These are phyloP conservation scores for Zosterops hypoxanthus DNA, from an alignment of 2,113 vertebrate species.

Conservation along the genomic window DNA sequence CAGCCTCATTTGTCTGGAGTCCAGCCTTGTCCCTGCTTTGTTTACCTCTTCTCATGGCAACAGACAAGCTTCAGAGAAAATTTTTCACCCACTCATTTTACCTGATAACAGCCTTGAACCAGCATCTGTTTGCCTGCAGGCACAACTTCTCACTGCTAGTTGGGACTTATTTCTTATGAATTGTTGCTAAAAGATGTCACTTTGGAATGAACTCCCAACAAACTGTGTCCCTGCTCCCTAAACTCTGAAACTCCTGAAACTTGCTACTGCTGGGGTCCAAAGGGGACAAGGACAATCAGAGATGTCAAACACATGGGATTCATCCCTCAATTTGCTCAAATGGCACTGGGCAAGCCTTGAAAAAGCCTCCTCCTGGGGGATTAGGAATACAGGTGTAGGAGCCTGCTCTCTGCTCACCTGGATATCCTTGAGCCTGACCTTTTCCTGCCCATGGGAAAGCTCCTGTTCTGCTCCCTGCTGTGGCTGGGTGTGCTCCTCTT, in stretches of 20 bases:
- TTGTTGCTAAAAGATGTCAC: slow-evolving; percentile 56
- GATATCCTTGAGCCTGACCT: neutral
- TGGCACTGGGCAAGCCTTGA: neutral
- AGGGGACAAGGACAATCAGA: neutral
- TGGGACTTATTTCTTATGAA: slow-evolving; percentile 53
- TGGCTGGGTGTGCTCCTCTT: neutral
- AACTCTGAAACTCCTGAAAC: neutral
- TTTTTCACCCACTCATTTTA: slow-evolving; percentile 26
- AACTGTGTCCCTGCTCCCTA: neutral
- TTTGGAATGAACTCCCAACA: neutral
- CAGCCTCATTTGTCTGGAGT: neutral
- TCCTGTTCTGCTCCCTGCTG: neutral
- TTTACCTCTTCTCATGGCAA: slow-evolving; percentile 58
- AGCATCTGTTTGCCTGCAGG: slow-evolving; percentile 64
- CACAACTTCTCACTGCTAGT: slow-evolving; percentile 17
- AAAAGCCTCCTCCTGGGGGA: neutral
- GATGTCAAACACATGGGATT: neutral
- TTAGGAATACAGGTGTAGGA: neutral
- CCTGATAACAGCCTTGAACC: slow-evolving; percentile 44
- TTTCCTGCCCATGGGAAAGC: neutral
- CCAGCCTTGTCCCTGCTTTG: slow-evolving; percentile 2
- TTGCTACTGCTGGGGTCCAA: fast-evolving
- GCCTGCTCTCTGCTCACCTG: fast-evolving
- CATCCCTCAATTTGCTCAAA: neutral
- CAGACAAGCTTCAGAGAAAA: slow-evolving; percentile 21